Evolutionary conservation across 2,113 vertebrate species (phyloP).

Genomic region (Stigmatopora argus): DNA sequence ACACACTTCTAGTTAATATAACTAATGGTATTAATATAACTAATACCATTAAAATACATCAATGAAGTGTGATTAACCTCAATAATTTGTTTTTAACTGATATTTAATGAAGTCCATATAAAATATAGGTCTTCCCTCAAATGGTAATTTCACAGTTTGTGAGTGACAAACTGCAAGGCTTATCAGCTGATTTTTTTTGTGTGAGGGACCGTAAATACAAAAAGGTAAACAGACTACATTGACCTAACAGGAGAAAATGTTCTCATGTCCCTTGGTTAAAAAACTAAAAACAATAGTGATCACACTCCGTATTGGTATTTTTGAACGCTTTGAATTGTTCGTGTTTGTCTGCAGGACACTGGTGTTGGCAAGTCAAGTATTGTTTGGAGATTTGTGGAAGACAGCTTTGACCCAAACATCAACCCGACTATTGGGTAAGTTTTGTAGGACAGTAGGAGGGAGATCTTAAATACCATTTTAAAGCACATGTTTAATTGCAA

Average conservation of each 20-base stretch:
- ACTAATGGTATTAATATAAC: too few species aligned
- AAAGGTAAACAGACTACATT: background rate
- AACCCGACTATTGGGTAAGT: constrained; percentile 96
- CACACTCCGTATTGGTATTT: background rate
- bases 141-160: background rate
- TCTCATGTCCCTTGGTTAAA: background rate
- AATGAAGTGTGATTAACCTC: too few species aligned
- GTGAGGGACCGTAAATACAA: background rate
- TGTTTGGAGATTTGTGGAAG: constrained; percentile 93
- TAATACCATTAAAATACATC: too few species aligned
- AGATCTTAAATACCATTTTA: background rate
- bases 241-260: background rate
- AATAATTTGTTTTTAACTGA: too few species aligned
- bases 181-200: background rate
- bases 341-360: constrained; percentile 76
- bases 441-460: background rate
- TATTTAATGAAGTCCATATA: too few species aligned
- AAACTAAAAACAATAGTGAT: background rate
- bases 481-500: too few species aligned
- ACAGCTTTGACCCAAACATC: constrained; percentile 95
- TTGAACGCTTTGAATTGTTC: background rate
- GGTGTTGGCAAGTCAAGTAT: constrained; percentile 94
- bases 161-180: background rate
- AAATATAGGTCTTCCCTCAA: background rate
- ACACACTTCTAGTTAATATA: too few species aligned